A percentile compares a stretch with the other conserved stretches of the same genome.
These are phyloP conservation scores for Antheraea yamamai DNA, from an alignment of 2,888 invertebrate genomes.

Conservation along the genomic window DNA sequence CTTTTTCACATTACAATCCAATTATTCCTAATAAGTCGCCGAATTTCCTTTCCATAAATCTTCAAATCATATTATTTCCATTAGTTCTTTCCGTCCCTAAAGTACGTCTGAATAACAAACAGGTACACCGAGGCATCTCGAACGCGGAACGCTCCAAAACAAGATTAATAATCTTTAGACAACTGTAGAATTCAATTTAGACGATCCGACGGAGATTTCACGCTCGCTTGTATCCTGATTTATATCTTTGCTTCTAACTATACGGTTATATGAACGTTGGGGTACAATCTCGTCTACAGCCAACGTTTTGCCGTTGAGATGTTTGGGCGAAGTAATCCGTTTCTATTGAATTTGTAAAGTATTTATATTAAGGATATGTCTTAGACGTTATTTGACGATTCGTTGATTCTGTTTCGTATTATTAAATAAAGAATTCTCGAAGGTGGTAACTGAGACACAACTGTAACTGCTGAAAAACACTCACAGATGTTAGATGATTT, in stretches of 20 bases:
- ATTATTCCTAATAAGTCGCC: neutral
- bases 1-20: too few relatives aligned
- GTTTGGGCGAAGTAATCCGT: slow-evolving; percentile 4
- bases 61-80: neutral
- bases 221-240: slow-evolving; percentile 37
- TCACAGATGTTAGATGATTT: neutral
- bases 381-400: neutral
- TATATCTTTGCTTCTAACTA: slow-evolving; percentile 26
- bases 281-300: slow-evolving; percentile 1
- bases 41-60: neutral
- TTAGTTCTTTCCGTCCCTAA: slow-evolving; percentile 7
- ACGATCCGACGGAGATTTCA: slow-evolving; percentile 34
- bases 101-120: slow-evolving; percentile 10
- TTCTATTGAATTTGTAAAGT: slow-evolving; percentile 6
- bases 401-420: neutral
- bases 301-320: neutral
- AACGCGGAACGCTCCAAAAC: neutral
- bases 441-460: neutral
- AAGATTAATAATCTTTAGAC: slow-evolving; percentile 16
- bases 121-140: slow-evolving; percentile 1
- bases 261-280: neutral
- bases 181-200: slow-evolving; percentile 19
- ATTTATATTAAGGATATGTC: neutral
- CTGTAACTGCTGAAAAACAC: neutral
- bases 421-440: neutral